Conservation (phyloP, 2,888 invertebrate genomes). For the Pterostichus niger region DNA sequence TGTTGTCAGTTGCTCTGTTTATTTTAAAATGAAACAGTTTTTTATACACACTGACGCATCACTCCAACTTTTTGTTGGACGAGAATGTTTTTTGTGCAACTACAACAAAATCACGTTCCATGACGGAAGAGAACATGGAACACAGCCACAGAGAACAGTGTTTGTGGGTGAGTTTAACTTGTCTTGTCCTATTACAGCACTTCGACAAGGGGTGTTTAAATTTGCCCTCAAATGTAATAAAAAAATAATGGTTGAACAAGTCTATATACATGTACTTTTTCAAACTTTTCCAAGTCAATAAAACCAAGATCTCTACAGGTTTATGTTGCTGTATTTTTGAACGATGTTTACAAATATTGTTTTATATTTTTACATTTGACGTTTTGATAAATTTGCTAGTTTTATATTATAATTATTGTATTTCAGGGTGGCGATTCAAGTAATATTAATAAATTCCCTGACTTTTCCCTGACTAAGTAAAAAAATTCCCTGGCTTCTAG, state of each 20-base stretch:
- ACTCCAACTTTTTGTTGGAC: slow-evolving; percentile 1
- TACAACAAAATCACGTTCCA: slow-evolving; percentile 32
- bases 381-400: too few relatives aligned
- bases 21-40: slow-evolving; percentile 8
- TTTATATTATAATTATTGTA: too few relatives aligned
- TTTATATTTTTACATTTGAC: too few relatives aligned
- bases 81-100: slow-evolving; percentile 9
- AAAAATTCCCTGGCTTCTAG: too few relatives aligned
- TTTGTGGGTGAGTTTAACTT: slow-evolving; percentile 24
- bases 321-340: not conserved
- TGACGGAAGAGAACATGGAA: not conserved
- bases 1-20: not conserved
- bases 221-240: slow-evolving; percentile 31
- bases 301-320: slow-evolving; percentile 19
- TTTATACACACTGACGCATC: slow-evolving; percentile 21
- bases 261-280: slow-evolving; percentile 35
- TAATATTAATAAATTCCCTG: too few relatives aligned
- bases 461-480: too few relatives aligned
- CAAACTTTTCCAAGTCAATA: slow-evolving; percentile 21
- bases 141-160: not conserved
- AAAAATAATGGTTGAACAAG: slow-evolving; percentile 37
- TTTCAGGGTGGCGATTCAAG: too few relatives aligned
- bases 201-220: slow-evolving; percentile 36
- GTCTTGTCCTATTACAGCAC: slow-evolving; percentile 24
- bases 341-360: too few relatives aligned